Evolutionary conservation across 2,888 invertebrate genomes (phyloP).

Genomic region (Lumbricus terrestris): DNA sequence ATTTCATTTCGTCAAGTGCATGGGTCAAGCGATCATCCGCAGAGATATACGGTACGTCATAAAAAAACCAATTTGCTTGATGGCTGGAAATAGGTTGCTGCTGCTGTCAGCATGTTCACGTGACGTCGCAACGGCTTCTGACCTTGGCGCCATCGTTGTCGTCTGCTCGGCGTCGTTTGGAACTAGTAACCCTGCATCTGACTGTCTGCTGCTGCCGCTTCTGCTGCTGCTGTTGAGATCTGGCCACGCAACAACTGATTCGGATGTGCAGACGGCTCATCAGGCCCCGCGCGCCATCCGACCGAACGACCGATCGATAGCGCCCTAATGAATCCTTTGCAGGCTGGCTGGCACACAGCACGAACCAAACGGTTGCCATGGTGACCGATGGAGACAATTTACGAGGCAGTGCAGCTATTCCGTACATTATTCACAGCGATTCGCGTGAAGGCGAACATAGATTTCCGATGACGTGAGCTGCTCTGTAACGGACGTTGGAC

Average conservation of each 20-base stretch:
- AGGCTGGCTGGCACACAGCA: neutral
- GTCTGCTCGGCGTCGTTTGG: neutral
- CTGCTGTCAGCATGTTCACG: neutral
- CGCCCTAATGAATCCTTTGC: neutral
- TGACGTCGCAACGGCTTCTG: neutral
- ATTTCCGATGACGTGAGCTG: neutral
- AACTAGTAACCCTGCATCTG: neutral
- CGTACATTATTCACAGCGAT: neutral
- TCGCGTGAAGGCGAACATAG: neutral
- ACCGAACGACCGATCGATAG: neutral
- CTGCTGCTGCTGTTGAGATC: neutral
- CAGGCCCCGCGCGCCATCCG: neutral
- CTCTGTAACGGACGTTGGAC: neutral
- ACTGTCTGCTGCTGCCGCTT: neutral
- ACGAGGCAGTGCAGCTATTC: neutral
- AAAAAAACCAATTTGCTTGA: neutral
- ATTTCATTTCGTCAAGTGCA: neutral
- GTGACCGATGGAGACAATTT: neutral
- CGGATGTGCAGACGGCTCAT: conserved; percentile 3
- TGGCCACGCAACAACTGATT: conserved; percentile 3
- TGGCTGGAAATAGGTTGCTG: no score
- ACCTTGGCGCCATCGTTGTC: neutral
- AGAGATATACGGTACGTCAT: neutral
- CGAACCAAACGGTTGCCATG: neutral
- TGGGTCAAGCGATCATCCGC: neutral